Conservation (phyloP, 2,113 vertebrate genomes). For the Nanorana parkeri region DNA sequence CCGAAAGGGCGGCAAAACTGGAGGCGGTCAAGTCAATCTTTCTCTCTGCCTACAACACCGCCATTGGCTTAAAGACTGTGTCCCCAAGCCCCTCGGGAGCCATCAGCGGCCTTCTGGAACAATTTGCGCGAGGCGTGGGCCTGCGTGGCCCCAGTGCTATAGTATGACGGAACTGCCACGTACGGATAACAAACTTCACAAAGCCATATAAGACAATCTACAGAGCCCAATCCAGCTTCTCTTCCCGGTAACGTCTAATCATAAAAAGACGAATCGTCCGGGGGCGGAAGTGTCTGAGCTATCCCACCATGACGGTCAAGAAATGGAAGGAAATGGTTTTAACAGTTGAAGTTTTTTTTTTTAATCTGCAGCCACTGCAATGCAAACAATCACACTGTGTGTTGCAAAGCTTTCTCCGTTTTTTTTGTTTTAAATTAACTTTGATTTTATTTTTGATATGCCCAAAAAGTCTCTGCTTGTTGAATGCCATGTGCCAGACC, state of each 20-base stretch:
- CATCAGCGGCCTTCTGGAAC: slow-evolving; percentile 92
- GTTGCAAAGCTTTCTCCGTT: not conserved
- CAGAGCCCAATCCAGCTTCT: not conserved
- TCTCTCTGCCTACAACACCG: slow-evolving; percentile 90
- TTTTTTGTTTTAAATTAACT: not conserved
- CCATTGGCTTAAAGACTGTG: slow-evolving; percentile 86
- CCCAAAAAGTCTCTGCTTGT: not conserved
- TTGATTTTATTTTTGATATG: not conserved
- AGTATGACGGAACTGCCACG: slow-evolving; percentile 72
- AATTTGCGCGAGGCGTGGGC: slow-evolving; percentile 92
- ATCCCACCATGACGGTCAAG: not conserved
- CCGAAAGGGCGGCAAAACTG: slow-evolving; percentile 84
- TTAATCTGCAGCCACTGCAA: not conserved
- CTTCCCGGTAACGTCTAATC: no score
- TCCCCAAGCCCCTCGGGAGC: slow-evolving; percentile 86
- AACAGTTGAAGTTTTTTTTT: not conserved
- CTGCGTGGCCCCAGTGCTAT: slow-evolving; percentile 84
- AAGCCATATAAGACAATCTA: slow-evolving; percentile 33
- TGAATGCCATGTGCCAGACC: not conserved
- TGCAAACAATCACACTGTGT: not conserved
- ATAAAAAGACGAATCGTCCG: not conserved
- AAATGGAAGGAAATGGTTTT: not conserved
- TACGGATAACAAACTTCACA: not conserved
- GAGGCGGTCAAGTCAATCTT: slow-evolving; percentile 92
- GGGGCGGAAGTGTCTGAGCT: not conserved